Conservation (phyloP, 2,797 vertebrate genomes). For the Cuculus canorus region DNA sequence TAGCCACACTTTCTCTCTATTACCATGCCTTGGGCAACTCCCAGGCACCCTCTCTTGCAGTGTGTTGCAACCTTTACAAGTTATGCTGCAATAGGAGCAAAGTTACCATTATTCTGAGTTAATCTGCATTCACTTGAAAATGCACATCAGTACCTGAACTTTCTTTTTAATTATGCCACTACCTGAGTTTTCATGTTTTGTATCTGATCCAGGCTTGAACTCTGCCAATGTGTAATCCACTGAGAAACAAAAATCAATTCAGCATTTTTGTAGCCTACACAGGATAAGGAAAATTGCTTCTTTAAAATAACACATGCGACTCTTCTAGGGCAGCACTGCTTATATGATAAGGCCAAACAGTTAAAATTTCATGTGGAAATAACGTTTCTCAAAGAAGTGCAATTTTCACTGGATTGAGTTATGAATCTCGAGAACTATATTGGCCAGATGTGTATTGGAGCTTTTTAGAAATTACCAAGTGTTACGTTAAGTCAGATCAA, state of each 20-base stretch:
- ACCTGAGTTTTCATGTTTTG: background rate
- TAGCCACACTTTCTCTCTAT: background rate
- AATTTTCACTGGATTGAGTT: background rate
- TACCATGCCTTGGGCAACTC: background rate
- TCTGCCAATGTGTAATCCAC: background rate
- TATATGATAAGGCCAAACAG: background rate
- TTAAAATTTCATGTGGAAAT: background rate
- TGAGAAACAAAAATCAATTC: background rate
- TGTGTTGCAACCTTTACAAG: background rate
- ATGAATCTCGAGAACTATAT: background rate
- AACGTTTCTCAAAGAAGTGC: background rate
- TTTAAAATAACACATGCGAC: background rate
- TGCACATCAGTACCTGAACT: background rate
- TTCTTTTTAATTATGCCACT: background rate
- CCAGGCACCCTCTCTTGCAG: background rate
- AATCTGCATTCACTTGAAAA: slow-evolving; percentile 2
- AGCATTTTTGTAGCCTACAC: background rate
- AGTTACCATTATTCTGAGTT: background rate
- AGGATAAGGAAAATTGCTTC: background rate
- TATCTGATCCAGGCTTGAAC: background rate
- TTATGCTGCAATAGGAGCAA: background rate
- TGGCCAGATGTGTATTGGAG: background rate
- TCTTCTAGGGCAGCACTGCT: background rate
- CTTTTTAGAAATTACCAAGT: background rate
- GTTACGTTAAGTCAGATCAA: background rate